Percentiles rank a stretch among this genome's conserved stretches.
These are phyloP conservation scores for Cephus spinipes DNA, from an alignment of 2,888 invertebrate species.

Conservation along the genomic window DNA sequence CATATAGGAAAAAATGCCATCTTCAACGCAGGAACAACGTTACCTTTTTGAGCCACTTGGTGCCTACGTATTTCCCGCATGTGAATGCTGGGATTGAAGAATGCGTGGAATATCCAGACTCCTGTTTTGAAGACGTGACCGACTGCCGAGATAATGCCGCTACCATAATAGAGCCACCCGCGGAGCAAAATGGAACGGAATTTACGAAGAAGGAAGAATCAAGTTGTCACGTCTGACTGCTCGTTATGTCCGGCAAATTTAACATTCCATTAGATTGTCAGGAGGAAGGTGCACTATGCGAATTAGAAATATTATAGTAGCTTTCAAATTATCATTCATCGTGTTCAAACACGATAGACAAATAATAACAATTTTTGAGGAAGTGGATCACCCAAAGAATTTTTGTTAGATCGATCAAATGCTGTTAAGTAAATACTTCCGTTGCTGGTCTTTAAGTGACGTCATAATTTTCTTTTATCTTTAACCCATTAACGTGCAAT, in stretches of 20 bases:
- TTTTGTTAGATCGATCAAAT: too few species aligned
- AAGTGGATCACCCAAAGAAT: too few species aligned
- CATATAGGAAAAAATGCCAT: background rate
- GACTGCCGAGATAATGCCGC: background rate
- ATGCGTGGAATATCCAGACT: conserved; percentile 7
- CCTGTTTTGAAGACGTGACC: too few species aligned
- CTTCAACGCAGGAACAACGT: background rate
- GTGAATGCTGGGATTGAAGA: conserved; percentile 2
- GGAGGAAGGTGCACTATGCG: background rate
- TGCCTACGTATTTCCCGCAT: background rate
- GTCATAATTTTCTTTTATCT: background rate
- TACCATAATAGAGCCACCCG: conserved; percentile 1
- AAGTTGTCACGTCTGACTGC: background rate
- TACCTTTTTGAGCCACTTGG: background rate
- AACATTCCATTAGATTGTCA: too few species aligned
- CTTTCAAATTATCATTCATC: too few species aligned
- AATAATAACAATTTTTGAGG: too few species aligned
- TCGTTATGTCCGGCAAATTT: background rate
- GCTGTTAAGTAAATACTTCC: too few species aligned
- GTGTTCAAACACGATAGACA: too few species aligned
- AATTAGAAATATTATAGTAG: too few species aligned
- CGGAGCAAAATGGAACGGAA: conserved; percentile 2
- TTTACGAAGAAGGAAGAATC: background rate
- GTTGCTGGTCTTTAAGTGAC: background rate
- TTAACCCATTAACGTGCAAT: background rate